These are phyloP conservation scores for Polypterus bichir DNA, from an alignment of 2,113 vertebrate species.

Conservation along the genomic window DNA sequence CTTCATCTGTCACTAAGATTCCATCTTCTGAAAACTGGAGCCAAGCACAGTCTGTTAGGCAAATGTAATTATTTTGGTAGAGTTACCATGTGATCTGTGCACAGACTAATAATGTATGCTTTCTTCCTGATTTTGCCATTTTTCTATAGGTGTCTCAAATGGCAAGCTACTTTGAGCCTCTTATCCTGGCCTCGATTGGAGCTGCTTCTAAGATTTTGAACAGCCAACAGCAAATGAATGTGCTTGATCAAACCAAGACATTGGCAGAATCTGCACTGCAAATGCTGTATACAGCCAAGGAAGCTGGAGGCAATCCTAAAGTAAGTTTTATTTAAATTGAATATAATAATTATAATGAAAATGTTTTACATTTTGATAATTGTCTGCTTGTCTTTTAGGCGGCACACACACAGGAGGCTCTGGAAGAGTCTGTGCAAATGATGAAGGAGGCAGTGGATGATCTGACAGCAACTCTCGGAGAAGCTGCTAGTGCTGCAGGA, in stretches of 20 bases:
- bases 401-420: conserved; percentile 83
- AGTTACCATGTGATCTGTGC: not conserved
- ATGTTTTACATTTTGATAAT: not conserved
- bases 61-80: too few species aligned
- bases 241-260: conserved; percentile 93
- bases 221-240: conserved; percentile 96
- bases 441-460: conserved; percentile 96
- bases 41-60: too few species aligned
- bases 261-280: conserved; percentile 86
- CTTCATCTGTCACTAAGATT: too few species aligned
- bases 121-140: not conserved
- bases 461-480: conserved; percentile 71
- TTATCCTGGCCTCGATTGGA: conserved; percentile 78
- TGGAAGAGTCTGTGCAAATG: conserved; percentile 93
- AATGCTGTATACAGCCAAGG: conserved; percentile 92
- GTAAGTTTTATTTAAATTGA: conserved; percentile 33
- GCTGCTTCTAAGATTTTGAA: conserved; percentile 86
- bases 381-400: conserved; percentile 47
- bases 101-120: not conserved
- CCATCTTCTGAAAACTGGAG: too few species aligned
- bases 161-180: conserved; percentile 90
- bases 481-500: conserved; percentile 81
- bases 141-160: conserved; percentile 82
- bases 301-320: conserved; percentile 94
- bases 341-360: too few species aligned